Conservation (phyloP, 2,888 invertebrate genomes). For the Stenchaetothrips biformis region DNA sequence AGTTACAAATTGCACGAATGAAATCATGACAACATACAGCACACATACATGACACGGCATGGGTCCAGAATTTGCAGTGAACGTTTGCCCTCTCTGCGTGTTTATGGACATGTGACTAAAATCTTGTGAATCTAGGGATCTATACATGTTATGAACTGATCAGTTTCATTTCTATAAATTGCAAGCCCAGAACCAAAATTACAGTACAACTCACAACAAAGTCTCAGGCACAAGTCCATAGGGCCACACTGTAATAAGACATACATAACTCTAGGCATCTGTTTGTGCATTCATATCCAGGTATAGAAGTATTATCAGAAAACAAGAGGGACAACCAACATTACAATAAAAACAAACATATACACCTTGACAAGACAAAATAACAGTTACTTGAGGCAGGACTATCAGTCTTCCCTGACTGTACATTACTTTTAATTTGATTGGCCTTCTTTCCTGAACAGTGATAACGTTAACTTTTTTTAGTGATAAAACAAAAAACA, state of each 20-base stretch:
- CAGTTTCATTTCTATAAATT: neutral
- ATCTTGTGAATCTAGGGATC: neutral
- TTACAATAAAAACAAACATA: slow-evolving; percentile 19
- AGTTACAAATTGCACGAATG: neutral
- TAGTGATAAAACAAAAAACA: neutral
- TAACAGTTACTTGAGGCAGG: slow-evolving; percentile 2
- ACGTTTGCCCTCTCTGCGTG: neutral
- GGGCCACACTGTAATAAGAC: slow-evolving; percentile 12
- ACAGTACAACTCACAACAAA: neutral
- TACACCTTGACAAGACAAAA: slow-evolving; percentile 2
- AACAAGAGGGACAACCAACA: slow-evolving; percentile 20
- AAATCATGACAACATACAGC: slow-evolving; percentile 14
- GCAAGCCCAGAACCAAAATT: neutral
- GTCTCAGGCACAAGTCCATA: neutral
- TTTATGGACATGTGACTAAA: neutral
- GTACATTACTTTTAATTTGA: slow-evolving; percentile 5
- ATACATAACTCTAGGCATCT: neutral
- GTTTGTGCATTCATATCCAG: slow-evolving; percentile 16
- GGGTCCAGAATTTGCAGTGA: slow-evolving; percentile 2
- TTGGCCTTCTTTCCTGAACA: slow-evolving; percentile 6
- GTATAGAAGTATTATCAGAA: slow-evolving; percentile 5
- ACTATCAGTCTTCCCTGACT: slow-evolving; percentile 4
- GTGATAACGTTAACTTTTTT: neutral
- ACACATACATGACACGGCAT: neutral
- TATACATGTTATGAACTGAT: neutral